Conservation (phyloP, 1,140 invertebrate genomes). For the Steinernema feltiae region DNA sequence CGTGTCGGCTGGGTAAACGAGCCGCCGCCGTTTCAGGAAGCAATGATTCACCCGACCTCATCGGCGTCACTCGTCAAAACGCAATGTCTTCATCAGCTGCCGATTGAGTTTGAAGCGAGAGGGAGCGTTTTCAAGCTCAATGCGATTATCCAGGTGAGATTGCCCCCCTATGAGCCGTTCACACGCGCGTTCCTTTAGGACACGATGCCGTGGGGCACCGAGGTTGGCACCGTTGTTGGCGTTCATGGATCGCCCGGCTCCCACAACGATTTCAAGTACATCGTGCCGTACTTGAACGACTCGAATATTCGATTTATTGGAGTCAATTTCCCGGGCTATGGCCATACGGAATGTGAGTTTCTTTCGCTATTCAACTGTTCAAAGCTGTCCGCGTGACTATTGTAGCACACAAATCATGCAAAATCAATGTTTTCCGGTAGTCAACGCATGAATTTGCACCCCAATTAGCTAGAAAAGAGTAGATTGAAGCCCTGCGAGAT, state of each 20-base stretch:
- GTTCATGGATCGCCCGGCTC: conserved; percentile 36
- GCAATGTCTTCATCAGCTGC: neutral
- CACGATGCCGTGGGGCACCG: conserved; percentile 31
- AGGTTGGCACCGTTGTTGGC: conserved; percentile 32
- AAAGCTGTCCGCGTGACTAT: neutral
- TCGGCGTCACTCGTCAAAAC: neutral
- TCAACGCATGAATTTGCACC: too few species aligned
- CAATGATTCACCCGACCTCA: neutral
- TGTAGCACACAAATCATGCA: neutral
- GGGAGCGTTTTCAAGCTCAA: neutral
- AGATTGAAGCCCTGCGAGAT: too few species aligned
- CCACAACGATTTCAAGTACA: conserved; percentile 37
- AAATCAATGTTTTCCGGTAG: neutral
- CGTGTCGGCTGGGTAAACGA: too few species aligned
- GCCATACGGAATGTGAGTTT: conserved; percentile 30
- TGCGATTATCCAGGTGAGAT: neutral
- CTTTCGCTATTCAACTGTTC: neutral
- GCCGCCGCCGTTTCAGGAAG: too few species aligned
- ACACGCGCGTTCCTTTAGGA: conserved; percentile 25
- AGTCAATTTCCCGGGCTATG: conserved; percentile 38
- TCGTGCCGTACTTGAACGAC: conserved; percentile 17
- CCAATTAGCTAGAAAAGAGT: too few species aligned
- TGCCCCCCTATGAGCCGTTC: neutral
- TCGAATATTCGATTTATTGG: conserved; percentile 31
- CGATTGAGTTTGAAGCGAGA: neutral